Evolutionary conservation across 2,797 vertebrate species (phyloP).

Genomic region (Odontamblyopus lacepedii): DNA sequence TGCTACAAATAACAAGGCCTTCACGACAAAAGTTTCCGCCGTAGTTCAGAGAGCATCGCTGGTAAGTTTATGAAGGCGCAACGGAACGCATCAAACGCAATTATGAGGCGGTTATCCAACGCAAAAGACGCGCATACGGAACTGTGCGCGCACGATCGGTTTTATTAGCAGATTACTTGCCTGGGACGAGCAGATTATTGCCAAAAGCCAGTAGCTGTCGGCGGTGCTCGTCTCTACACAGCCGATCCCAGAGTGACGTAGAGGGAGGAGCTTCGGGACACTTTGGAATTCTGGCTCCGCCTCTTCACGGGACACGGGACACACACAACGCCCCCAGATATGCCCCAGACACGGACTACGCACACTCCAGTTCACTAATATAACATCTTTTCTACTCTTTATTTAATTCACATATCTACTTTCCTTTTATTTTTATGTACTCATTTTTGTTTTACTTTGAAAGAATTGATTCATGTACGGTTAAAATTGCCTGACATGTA

Average conservation of each 20-base stretch:
- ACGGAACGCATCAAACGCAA: not conserved
- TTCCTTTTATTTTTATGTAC: too few relatives aligned
- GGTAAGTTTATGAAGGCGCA: constrained; percentile 51
- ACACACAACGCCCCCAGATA: not conserved
- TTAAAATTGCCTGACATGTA: too few relatives aligned
- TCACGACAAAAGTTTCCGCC: constrained; percentile 70
- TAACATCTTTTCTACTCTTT: too few relatives aligned
- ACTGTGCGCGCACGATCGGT: not conserved
- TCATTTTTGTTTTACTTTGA: too few relatives aligned
- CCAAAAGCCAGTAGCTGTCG: constrained; percentile 52
- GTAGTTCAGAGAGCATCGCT: constrained; percentile 55
- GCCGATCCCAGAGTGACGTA: constrained; percentile 76
- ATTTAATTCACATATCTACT: too few relatives aligned
- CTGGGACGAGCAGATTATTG: constrained; percentile 27
- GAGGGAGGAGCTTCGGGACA: constrained; percentile 61
- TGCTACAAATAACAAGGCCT: constrained; percentile 72
- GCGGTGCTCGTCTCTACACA: constrained; percentile 38
- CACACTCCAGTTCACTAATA: too few relatives aligned
- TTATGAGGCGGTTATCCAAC: not conserved
- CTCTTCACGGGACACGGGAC: constrained; percentile 24
- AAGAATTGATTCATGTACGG: too few relatives aligned
- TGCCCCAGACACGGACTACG: too few relatives aligned
- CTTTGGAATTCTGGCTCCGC: constrained; percentile 72
- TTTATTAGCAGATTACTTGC: constrained; percentile 38
- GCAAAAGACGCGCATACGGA: too few relatives aligned